Evolutionary conservation across 2,113 vertebrate genomes (phyloP), one percentile per base, ranked within the genome.

Genomic region (Scatophagus argus): DNA sequence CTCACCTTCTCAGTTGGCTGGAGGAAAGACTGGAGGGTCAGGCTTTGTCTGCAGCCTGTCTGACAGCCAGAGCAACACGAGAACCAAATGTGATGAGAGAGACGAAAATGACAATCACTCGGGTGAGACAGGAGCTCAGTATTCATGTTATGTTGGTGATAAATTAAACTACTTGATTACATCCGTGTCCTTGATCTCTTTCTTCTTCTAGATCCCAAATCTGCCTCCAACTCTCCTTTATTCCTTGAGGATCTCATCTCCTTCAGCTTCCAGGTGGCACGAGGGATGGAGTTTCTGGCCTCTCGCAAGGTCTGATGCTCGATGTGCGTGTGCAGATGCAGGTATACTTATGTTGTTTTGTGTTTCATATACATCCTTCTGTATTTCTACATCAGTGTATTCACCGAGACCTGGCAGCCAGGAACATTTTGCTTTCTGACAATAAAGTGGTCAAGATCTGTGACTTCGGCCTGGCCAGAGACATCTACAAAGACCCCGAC

Each of bases 391-490:
- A 21, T 69, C 80, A 99, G 97, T 99, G 97, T 79, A 99, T 99
- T 83, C 97, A 99, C 86, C 93, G 97, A 84, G 98, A 97, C 88
- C 94, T 98, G 92, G 98, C 98, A 43, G 97, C 97, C 14, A 94
- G 97, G 71, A 98, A 99, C 74, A 94, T 99, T 88, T 94, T 99
- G 89, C 94, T 99, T 87, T 97, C 97, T 54, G 96, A 98, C 87
- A 97, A 98, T 89, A 98, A 98, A 58, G 96, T 98, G 74, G 98
- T 98, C 85, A 98, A 99, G 94, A 99, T 99, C 88, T 99, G 98
- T 77, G 98, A 99, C 90, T 98, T 99, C 46, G 98, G 97, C 82
- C 93, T 99, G 0, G 97, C 96, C 84, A 94, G 96, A 89, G 97
- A 99, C 89, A 96, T 97, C 94, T 99, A 98, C 93, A 98, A 97